Evolutionary conservation across 2,797 vertebrate genomes (phyloP).

Genomic region (Glossophaga mutica): DNA sequence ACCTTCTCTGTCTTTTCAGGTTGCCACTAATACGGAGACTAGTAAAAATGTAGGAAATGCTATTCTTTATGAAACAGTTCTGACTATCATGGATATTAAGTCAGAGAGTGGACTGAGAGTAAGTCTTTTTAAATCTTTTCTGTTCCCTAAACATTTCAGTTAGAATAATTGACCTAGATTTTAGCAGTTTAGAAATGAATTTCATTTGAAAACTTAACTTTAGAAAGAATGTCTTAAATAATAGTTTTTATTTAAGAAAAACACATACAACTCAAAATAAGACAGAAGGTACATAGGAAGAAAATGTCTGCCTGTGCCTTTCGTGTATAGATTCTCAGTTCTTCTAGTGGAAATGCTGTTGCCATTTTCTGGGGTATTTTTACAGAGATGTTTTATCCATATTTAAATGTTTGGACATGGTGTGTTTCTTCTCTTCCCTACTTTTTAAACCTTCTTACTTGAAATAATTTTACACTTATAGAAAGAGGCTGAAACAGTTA

Average conservation of each 20-base stretch:
- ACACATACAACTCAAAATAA: not conserved
- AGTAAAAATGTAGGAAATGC: slow-evolving; percentile 99
- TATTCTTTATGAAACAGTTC: slow-evolving; percentile 98
- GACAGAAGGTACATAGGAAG: not conserved
- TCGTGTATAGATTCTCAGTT: not conserved
- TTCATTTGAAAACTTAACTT: slow-evolving; percentile 26
- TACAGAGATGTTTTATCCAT: not conserved
- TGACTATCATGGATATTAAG: slow-evolving; percentile 99
- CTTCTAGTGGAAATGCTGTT: not conserved
- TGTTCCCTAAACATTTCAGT: slow-evolving; percentile 7
- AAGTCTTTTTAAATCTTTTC: slow-evolving; percentile 77
- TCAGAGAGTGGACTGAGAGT: slow-evolving; percentile 98
- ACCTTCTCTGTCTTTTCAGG: slow-evolving; percentile 82
- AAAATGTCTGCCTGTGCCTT: not conserved
- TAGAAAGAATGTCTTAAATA: not conserved
- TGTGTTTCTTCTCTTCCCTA: not conserved
- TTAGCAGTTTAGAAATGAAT: slow-evolving; percentile 34
- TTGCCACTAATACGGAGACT: slow-evolving; percentile 99
- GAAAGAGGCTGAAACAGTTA: not conserved
- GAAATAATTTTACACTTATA: slow-evolving; percentile 12
- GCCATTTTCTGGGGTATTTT: not conserved
- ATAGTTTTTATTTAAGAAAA: slow-evolving; percentile 10
- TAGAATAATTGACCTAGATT: not conserved
- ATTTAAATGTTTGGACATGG: not conserved
- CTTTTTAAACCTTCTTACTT: slow-evolving; percentile 4